Evolutionary conservation across 2,113 vertebrate genomes (phyloP).

Genomic region (Opisthocomus hoazin): DNA sequence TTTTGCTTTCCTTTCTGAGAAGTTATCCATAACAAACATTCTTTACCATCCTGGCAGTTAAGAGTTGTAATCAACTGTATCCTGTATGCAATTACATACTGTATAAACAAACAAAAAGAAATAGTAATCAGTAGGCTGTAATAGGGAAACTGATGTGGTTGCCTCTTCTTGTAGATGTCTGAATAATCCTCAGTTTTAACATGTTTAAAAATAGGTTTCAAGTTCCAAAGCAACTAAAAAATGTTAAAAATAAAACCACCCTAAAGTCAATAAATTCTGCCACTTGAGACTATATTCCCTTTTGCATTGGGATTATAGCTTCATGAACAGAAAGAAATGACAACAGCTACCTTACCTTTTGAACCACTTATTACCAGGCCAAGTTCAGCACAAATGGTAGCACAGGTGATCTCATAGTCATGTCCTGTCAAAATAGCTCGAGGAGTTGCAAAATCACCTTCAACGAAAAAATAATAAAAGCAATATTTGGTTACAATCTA

Average conservation of each 20-base stretch:
- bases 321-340: background rate
- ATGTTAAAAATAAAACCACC: background rate
- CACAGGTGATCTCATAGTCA: slow-evolving; percentile 92
- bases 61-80: background rate
- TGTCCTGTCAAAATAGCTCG: slow-evolving; percentile 93
- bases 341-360: slow-evolving; percentile 77
- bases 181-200: background rate
- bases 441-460: slow-evolving; percentile 87
- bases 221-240: background rate
- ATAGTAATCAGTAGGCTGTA: background rate
- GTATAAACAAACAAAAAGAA: background rate
- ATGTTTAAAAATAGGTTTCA: background rate
- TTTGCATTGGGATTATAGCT: background rate
- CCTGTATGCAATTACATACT: background rate
- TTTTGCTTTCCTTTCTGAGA: background rate
- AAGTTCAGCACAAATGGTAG: slow-evolving; percentile 90
- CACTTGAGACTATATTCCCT: background rate
- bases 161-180: background rate
- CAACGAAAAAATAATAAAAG: slow-evolving; percentile 19
- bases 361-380: slow-evolving; percentile 95
- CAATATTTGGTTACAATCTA: background rate
- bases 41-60: background rate
- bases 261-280: background rate
- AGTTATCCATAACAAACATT: background rate
- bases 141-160: background rate